phyloP scores from a whole-genome alignment of 2,113 vertebrate species.

The Corynorhinus townsendii region DNA sequence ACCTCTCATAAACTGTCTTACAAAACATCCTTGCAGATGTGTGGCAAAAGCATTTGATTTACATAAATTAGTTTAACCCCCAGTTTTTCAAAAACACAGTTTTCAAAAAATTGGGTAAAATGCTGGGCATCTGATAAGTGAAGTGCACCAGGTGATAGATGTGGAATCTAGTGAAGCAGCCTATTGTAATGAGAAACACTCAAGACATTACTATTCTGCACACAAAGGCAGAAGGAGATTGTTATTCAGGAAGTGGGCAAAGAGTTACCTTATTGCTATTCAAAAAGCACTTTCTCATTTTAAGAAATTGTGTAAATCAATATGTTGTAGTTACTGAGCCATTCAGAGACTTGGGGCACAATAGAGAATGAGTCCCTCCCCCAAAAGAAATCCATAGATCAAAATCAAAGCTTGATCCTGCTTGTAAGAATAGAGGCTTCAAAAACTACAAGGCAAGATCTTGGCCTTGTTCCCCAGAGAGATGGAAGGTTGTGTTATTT shows the following conservation, averaged over 20 bases:
- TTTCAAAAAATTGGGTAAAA: background rate
- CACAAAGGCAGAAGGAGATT: background rate
- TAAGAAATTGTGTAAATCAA: conserved; percentile 62
- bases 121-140: background rate
- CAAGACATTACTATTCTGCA: conserved; percentile 14
- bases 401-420: conserved; percentile 45
- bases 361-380: conserved; percentile 14
- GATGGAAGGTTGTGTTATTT: conserved; percentile 28
- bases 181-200: background rate
- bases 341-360: conserved; percentile 47
- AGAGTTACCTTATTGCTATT: conserved; percentile 55
- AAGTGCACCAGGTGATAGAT: background rate
- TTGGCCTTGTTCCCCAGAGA: conserved; percentile 19
- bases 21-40: background rate
- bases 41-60: background rate
- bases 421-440: conserved; percentile 12
- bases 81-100: background rate
- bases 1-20: background rate
- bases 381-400: conserved; percentile 33
- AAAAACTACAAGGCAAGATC: conserved; percentile 15
- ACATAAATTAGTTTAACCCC: background rate
- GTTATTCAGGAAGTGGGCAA: conserved; percentile 27
- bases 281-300: conserved; percentile 55
- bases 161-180: background rate
- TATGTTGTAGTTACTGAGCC: conserved; percentile 48